Base-by-base conservation (phyloP, 1,140 invertebrate genomes). In the Eciton burchellii region DNA sequence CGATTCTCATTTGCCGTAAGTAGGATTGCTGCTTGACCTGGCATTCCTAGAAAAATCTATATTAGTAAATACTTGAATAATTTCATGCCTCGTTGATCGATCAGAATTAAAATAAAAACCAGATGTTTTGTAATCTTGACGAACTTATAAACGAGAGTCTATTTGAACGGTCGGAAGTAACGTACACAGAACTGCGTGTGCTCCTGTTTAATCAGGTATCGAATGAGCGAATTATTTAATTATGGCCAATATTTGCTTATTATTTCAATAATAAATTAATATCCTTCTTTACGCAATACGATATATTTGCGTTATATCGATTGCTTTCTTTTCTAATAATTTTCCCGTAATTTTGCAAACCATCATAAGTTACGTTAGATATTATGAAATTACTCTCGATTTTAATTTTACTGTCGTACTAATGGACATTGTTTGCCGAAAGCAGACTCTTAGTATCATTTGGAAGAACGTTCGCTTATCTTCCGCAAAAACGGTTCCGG, bases 1-100 rank as follows among this genome's bases (percentile, higher is more conserved):
- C 63, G 49, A 79, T 79, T 70, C 16, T 79, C 47, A 54, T 43
- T 12, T 16, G 63, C 24, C 35, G 12, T 52, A 79, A 79, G 21
- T 70, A 79, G 52, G 68, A 68, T n/a, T 45, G 12, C 24, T 45
- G 12, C 35, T 0, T 16, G 49, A 79, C 68, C 74, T 77, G 54
- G 12, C 57, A 4, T 65, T n/a, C 49, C 26, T 12, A 5, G 12
- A 12, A 56, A 70, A 12, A 77, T 26, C 35, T 56, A 4, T 26
- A 11, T 65, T 54, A 12, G n/a, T 47, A 65, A 76, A 65, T 14
- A 66, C n/a, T 16, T 63, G n/a, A 62, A 60, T 54, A 9, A 29
- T 29, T 68, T 70, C 56, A 29, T 16, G 21, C 29, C 49, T 19
- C 49, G 12, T 62, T 60, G 29, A 0, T 24, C 4, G 4, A 6